phyloP scores from a whole-genome alignment of 1,140 invertebrate species.

The Asobara japonica region DNA sequence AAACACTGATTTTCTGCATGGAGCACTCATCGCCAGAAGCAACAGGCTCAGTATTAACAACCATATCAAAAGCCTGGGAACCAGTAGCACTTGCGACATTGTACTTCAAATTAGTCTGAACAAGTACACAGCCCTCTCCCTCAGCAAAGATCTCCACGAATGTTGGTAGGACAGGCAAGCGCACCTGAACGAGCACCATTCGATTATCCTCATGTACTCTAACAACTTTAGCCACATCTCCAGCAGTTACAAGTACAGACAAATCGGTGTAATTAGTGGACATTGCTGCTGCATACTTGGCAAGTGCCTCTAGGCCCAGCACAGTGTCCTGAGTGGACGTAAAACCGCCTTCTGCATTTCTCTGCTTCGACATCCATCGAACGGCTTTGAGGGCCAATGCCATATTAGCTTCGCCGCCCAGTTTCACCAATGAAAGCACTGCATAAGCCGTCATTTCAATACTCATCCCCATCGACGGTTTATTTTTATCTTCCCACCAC shows the following conservation, averaged over 20 bases:
- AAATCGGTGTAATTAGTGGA: conserved; percentile 57
- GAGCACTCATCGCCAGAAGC: conserved; percentile 56
- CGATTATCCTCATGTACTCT: conserved; percentile 62
- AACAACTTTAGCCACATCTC: conserved; percentile 54
- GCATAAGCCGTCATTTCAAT: conserved; percentile 84
- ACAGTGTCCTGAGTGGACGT: conserved; percentile 78
- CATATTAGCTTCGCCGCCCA: conserved; percentile 70
- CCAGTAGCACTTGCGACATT: conserved; percentile 61
- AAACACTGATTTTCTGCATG: conserved; percentile 57
- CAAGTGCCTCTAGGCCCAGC: conserved; percentile 73
- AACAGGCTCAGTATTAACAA: conserved; percentile 49
- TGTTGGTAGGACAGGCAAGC: conserved; percentile 64
- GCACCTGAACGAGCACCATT: conserved; percentile 58
- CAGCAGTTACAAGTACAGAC: conserved; percentile 56
- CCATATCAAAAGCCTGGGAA: conserved; percentile 62
- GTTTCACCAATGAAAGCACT: conserved; percentile 72
- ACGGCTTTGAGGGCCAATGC: conserved; percentile 69
- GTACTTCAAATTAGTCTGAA: conserved; percentile 70
- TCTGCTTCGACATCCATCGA: conserved; percentile 78
- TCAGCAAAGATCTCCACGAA: conserved; percentile 63
- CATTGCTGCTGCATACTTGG: conserved; percentile 68
- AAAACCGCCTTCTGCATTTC: conserved; percentile 83
- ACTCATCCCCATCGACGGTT: conserved; percentile 61
- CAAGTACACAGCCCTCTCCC: conserved; percentile 72
- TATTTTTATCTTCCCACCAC: conserved; percentile 64